phyloP scores from a whole-genome alignment of 2,888 invertebrate genomes.

The Phymatocera aterrima region DNA sequence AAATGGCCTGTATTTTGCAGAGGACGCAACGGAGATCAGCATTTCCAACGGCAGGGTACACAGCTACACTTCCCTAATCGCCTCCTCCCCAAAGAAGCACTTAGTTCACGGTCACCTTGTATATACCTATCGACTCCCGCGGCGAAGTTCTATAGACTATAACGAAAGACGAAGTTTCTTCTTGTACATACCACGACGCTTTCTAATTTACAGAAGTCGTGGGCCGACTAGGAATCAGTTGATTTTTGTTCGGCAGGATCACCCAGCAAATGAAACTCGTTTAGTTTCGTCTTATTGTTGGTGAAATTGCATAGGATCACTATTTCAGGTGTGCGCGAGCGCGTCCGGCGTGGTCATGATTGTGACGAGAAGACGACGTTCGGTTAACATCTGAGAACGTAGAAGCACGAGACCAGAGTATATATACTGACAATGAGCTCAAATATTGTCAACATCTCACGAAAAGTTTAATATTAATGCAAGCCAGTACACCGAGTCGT shows the following conservation, averaged over 20 bases:
- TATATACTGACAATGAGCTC: background rate
- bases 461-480: conserved; percentile 46
- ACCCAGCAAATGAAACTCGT: conserved; percentile 30
- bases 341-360: background rate
- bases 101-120: too few species aligned
- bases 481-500: conserved; percentile 45
- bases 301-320: conserved; percentile 8
- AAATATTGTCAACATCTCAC: conserved; percentile 30
- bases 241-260: conserved; percentile 25
- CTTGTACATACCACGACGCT: conserved; percentile 28
- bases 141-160: conserved; percentile 19
- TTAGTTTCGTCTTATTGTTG: conserved; percentile 20
- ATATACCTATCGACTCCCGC: background rate
- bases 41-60: too few species aligned
- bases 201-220: conserved; percentile 41
- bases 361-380: conserved; percentile 12
- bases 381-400: background rate
- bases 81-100: too few species aligned
- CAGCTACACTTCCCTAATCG: too few species aligned
- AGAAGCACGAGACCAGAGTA: background rate
- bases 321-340: background rate
- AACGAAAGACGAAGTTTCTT: conserved; percentile 39
- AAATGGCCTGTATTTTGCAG: too few species aligned
- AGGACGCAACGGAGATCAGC: too few species aligned
- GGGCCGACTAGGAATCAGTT: conserved; percentile 37